phyloP scores from a whole-genome alignment of 2,888 invertebrate species.

The Thymelicus sylvestris region DNA sequence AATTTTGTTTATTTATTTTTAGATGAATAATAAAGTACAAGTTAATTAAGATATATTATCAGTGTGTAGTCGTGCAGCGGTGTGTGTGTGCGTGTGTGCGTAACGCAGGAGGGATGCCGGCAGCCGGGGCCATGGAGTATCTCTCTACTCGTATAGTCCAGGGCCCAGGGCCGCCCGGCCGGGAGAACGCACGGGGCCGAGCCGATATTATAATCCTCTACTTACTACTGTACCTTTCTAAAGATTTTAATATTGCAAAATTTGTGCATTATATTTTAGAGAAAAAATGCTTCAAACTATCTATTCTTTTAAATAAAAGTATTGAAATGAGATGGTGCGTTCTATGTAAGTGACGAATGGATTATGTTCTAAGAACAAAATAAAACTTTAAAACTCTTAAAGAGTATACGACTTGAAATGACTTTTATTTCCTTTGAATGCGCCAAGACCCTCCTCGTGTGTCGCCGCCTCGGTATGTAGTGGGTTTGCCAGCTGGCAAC shows the following conservation, averaged over 20 bases:
- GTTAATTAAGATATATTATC: conserved; percentile 56
- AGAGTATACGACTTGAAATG: conserved; percentile 54
- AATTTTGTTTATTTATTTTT: conserved; percentile 70
- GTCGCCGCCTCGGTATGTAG: too few relatives aligned
- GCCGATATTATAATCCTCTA: conserved; percentile 26
- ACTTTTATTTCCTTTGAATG: conserved; percentile 47
- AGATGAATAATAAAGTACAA: conserved; percentile 73
- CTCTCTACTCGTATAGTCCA: too few relatives aligned
- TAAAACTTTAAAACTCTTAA: conserved; percentile 62
- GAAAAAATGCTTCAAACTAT: conserved; percentile 45
- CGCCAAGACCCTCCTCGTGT: too few relatives aligned
- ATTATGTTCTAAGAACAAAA: conserved; percentile 73
- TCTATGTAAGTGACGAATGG: conserved; percentile 53
- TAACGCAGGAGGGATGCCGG: conserved; percentile 37
- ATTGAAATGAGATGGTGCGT: conserved; percentile 49
- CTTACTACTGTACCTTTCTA: conserved; percentile 37
- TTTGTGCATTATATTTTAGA: conserved; percentile 46
- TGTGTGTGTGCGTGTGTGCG: conserved; percentile 38
- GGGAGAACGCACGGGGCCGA: conserved; percentile 12
- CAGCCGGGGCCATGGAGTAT: not conserved
- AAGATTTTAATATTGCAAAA: conserved; percentile 37
- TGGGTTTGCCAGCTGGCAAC: too few relatives aligned
- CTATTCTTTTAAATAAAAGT: conserved; percentile 46
- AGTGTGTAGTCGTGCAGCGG: conserved; percentile 40
- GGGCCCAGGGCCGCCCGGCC: not conserved